These are phyloP conservation scores for Gopherus flavomarginatus DNA, from an alignment of 2,113 vertebrate species.

Conservation along the genomic window DNA sequence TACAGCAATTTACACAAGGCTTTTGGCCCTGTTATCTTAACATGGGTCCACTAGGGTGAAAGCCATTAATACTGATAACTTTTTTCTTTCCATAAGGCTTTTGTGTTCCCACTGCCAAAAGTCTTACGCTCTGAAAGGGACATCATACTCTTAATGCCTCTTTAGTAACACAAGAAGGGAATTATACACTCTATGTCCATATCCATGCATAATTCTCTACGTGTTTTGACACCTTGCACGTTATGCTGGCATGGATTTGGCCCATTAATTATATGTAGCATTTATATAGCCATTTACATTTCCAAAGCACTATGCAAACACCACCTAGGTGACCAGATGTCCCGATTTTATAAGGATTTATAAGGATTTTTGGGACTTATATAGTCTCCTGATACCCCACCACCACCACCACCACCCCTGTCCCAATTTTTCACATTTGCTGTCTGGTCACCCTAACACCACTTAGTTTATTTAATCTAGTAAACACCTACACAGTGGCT, in stretches of 20 bases:
- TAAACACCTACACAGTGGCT: background rate
- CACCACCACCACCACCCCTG: no score
- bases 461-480: background rate
- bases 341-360: no score
- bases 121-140: background rate
- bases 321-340: background rate
- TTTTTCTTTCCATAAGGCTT: background rate
- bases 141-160: no score
- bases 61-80: background rate
- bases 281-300: background rate
- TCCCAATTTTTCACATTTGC: no score
- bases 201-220: no score
- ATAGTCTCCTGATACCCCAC: no score
- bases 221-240: no score
- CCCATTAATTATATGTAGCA: background rate
- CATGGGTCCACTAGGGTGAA: background rate
- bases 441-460: background rate
- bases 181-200: no score
- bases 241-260: background rate
- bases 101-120: background rate
- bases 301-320: background rate
- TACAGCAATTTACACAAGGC: background rate
- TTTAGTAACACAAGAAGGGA: no score
- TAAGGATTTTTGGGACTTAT: no score
- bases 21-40: background rate